A percentile compares a stretch with the other conserved stretches of the same genome.
These are phyloP conservation scores for Carabus problematicus DNA, from an alignment of 2,888 invertebrate species.

Conservation along the genomic window DNA sequence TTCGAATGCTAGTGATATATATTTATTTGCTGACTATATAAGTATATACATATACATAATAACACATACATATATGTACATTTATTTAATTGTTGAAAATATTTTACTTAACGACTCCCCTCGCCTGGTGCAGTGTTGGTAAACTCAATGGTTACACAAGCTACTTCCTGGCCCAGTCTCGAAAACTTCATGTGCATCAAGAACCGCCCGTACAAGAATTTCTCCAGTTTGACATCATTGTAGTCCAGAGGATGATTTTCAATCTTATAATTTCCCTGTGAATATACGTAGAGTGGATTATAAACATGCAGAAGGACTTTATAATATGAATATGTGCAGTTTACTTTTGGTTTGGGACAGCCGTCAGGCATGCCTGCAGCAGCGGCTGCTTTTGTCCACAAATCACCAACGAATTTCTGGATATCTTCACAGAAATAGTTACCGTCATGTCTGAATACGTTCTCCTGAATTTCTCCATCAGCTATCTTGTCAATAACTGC, in stretches of 20 bases:
- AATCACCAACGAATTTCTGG: conserved; percentile 13
- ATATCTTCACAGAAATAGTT: conserved; percentile 15
- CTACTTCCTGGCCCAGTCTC: not conserved
- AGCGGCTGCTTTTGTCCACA: conserved; percentile 10
- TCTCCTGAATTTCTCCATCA: conserved; percentile 14
- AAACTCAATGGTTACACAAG: conserved; percentile 15
- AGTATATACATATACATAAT: no score
- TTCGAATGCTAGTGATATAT: no score
- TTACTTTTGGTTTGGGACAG: conserved; percentile 17
- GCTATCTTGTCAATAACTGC: conserved; percentile 8
- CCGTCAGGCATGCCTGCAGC: not conserved
- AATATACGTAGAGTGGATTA: conserved; percentile 7
- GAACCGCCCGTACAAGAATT: conserved; percentile 26
- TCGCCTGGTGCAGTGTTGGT: conserved; percentile 16
- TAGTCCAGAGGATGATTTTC: conserved; percentile 5
- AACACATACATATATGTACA: no score
- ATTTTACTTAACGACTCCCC: not conserved
- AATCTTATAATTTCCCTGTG: conserved; percentile 4
- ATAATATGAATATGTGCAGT: not conserved
- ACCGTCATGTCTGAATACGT: conserved; percentile 18
- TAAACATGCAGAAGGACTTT: not conserved
- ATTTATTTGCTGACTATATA: no score
- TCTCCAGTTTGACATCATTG: conserved; percentile 11
- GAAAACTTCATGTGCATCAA: not conserved
- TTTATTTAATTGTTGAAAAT: not conserved